These are phyloP conservation scores for Plumapathes pennacea DNA, from an alignment of 92 coral and sea anemone genomes.

Conservation along the genomic window DNA sequence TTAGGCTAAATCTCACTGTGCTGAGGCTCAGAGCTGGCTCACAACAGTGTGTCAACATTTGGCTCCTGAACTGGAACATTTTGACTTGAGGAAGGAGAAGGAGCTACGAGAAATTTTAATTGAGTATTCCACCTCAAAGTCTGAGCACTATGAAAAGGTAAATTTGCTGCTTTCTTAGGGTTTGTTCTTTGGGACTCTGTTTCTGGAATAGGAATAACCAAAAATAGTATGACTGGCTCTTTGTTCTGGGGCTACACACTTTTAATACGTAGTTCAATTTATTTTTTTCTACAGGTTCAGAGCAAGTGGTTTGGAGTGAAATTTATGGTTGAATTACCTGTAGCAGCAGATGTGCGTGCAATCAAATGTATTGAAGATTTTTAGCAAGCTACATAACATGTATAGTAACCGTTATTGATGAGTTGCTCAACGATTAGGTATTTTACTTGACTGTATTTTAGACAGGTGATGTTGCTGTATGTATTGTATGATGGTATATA, in stretches of 20 bases:
- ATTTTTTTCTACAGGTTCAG: conserved; percentile 62
- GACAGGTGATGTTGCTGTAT: too few relatives aligned
- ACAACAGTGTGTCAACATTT: conserved; percentile 87
- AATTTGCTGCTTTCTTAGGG: background rate
- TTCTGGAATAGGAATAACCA: too few relatives aligned
- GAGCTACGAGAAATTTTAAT: conserved; percentile 89
- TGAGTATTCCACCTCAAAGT: conserved; percentile 85
- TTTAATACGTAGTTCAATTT: background rate
- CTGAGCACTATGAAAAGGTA: conserved; percentile 98
- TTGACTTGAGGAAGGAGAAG: conserved; percentile 88
- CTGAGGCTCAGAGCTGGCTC: conserved; percentile 77
- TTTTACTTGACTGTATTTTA: too few relatives aligned
- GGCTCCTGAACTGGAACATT: conserved; percentile 76
- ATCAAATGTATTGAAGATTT: conserved; percentile 75
- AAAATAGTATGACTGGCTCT: too few relatives aligned
- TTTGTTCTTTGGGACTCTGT: too few relatives aligned
- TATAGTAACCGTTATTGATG: too few relatives aligned
- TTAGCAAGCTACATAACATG: too few relatives aligned
- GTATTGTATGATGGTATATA: too few relatives aligned
- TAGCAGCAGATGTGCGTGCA: conserved; percentile 79
- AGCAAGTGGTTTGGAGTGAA: conserved; percentile 98
- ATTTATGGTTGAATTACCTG: conserved; percentile 83
- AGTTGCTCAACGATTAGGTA: too few relatives aligned
- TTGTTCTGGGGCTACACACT: background rate
- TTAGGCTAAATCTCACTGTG: conserved; percentile 93